Base-by-base conservation (phyloP, 2,888 invertebrate species). In the Drosophila mayaguana region DNA sequence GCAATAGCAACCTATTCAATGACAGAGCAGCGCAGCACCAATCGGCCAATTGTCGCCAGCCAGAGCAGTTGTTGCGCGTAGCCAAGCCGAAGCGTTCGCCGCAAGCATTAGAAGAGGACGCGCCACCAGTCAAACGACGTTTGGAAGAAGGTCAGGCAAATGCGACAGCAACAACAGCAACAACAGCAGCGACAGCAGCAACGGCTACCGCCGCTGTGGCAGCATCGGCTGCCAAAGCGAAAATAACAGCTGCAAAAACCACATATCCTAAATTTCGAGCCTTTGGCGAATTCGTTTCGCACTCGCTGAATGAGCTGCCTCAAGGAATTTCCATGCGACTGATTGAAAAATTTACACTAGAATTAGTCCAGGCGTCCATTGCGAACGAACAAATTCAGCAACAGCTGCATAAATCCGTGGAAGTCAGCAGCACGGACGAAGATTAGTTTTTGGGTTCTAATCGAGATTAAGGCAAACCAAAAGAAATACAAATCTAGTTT, bases 241-340 rank as follows among this genome's bases (percentile, higher is more conserved):
- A 69, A 46, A 22, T 18, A 20, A 8, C 54, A 40, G 25, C 54
- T 40, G 38, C 40, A 3, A 20, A 38, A 20, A 36, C 45, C 4
- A 62, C 71, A 50, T 73, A 81, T 66, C 86, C 76, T 43, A 85
- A 85, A 50, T 86, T 78, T 70, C 86, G 76, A 54, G 92, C 93
- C 48, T 93, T 93, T 76, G 93, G 93, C 25, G 90, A 91, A 68
- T 93, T 93, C 69, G 79, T 93, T 51, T 83, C 91, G 3, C 90
- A 92, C 14, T 91, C 92, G 9, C 71, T 93, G 14, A 80, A 88
- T 59, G 93, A 93, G 51, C 81, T 93, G 77, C 90, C 92, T 7
- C 84, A 89, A 20, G 68, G 83, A 12, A 81, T 81, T 45, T 92
- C 93, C 32, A 77, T 93, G 63, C 85, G 88, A 25, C 72, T 93